phyloP scores from a whole-genome alignment of 2,888 invertebrate genomes.

The Callosobruchus maculatus region DNA sequence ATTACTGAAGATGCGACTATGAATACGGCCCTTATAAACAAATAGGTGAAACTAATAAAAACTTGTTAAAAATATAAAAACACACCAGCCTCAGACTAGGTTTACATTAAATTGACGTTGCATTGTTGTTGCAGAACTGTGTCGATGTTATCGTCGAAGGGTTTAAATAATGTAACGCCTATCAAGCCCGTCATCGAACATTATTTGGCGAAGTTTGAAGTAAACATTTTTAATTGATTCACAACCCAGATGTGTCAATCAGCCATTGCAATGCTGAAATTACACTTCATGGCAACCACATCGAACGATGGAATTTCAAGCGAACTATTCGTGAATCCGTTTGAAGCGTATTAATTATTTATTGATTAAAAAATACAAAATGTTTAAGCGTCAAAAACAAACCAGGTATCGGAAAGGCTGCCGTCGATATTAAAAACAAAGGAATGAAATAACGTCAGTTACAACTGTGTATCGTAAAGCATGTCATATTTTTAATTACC shows the following conservation, averaged over 20 bases:
- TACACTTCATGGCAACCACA: neutral
- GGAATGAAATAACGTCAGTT: neutral
- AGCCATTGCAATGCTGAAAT: neutral
- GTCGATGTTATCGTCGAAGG: neutral
- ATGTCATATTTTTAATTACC: neutral
- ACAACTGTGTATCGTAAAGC: neutral
- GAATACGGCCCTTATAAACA: too few relatives aligned
- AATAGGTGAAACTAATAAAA: too few relatives aligned
- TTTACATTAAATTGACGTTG: too few relatives aligned
- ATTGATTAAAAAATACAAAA: neutral
- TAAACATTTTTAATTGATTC: neutral
- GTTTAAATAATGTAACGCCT: neutral
- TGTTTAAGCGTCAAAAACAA: neutral
- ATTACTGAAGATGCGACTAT: too few relatives aligned
- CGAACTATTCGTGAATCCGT: neutral
- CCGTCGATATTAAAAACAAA: neutral
- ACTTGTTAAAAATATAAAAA: too few relatives aligned
- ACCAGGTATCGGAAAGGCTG: neutral
- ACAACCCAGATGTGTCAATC: neutral
- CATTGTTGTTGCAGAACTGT: neutral
- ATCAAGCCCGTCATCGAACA: neutral
- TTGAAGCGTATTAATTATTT: neutral
- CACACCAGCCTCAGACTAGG: too few relatives aligned
- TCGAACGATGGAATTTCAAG: neutral
- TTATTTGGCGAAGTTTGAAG: neutral